Percentiles rank a stretch among this genome's conserved stretches.
Evolutionary conservation across 2,113 vertebrate genomes (phyloP).

Genomic region (Carassius carassius): DNA sequence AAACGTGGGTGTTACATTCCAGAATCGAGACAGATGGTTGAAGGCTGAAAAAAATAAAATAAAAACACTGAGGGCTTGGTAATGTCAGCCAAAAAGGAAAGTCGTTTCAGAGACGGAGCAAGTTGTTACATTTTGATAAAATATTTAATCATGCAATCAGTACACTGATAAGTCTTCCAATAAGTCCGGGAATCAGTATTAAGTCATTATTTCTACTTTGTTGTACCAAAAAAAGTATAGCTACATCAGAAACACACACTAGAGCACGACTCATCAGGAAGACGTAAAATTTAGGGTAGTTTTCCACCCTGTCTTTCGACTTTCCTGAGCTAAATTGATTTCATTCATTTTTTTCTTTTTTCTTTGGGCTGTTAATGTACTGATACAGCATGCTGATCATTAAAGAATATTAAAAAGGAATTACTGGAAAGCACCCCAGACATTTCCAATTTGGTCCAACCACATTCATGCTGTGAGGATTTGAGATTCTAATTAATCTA

Average conservation of each 20-base stretch:
- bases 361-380: background rate
- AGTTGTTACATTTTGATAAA: background rate
- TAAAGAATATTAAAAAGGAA: conserved; percentile 21
- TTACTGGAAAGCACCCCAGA: conserved; percentile 1
- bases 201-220: background rate
- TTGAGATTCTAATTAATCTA: conserved; percentile 66
- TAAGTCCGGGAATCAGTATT: background rate
- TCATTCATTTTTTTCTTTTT: background rate
- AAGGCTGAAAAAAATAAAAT: background rate
- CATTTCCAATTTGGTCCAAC: conserved; percentile 14
- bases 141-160: too few species aligned
- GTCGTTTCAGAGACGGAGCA: background rate
- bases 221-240: background rate
- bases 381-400: conserved; percentile 13
- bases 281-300: background rate
- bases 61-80: background rate
- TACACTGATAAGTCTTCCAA: background rate
- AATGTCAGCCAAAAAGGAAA: background rate
- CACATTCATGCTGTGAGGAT: conserved; percentile 59
- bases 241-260: background rate
- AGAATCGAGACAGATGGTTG: background rate
- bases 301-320: background rate
- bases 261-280: background rate
- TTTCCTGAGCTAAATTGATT: background rate
- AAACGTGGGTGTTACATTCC: background rate